Base-by-base conservation (phyloP, 2,888 invertebrate species). In the Norana najaformis region DNA sequence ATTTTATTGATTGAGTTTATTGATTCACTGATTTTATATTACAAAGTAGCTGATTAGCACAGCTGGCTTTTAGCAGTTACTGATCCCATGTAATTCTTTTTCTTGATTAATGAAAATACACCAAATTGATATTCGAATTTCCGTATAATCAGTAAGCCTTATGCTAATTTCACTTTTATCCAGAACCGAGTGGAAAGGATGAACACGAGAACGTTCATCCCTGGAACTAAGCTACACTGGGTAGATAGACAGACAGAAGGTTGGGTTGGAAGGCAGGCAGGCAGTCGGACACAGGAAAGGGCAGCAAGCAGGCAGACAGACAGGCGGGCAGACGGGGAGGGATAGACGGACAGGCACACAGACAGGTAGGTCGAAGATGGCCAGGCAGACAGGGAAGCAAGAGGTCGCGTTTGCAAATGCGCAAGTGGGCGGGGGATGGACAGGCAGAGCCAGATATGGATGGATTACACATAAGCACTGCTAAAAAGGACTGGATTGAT, bases 401-500 rank as follows among this genome's bases (percentile, higher is more conserved):
- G n/a, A n/a, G n/a, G n/a, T n/a, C n/a, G n/a, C n/a, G n/a, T n/a
- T n/a, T n/a, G n/a, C n/a, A n/a, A n/a, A n/a, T n/a, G n/a, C n/a
- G n/a, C n/a, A n/a, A n/a, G n/a, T n/a, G n/a, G n/a, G n/a, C n/a
- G n/a, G 30, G 6, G 69, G 69, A 69, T 30, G 53, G n/a, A 69
- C 30, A n/a, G 30, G n/a, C 69, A n/a, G 30, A 16, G n/a, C n/a
- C 69, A 69, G 69, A 69, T 30, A n/a, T 30, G n/a, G 69, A 69
- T 69, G n/a, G 69, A 30, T n/a, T 69, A n/a, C 69, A n/a, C 69
- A 69, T 30, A 30, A n/a, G 69, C 69, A 69, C n/a, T 69, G 69
- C n/a, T 69, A 69, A 69, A 69, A 69, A 69, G n/a, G 30, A 69
- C n/a, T n/a, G 69, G 69, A 69, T n/a, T 69, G 69, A 69, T n/a